Base-by-base conservation (phyloP, 2,797 vertebrate genomes). In the Fistularia commersonii region DNA sequence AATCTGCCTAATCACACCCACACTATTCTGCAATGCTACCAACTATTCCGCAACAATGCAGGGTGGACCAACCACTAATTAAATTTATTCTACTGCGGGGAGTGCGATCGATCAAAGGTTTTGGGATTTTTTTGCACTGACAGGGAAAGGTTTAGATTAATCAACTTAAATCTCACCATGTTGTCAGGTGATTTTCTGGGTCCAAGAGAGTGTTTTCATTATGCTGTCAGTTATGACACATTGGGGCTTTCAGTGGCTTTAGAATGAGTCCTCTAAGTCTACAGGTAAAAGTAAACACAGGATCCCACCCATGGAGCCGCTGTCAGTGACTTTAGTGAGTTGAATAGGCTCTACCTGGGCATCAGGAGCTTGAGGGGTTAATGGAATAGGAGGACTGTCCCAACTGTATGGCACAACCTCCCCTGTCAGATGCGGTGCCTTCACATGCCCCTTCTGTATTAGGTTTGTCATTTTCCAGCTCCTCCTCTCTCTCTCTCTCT, bases 301-400 rank as follows among this genome's bases (percentile, higher is more conserved):
- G 66, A 82, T 85, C 80, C 87, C 87, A 88, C 83, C 86, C 86
- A 87, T 84, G 81, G 77, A 79, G 83, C 80, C 77, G 77, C 61
- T 74, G 77, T 83, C 82, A 81, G 77, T 74, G 80, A 64, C 71
- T 69, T 77, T 75, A 77, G 55, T 88, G 82, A 83, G 83, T 80
- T 72, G 81, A 80, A 83, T 80, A 75, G 74, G 66, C 72, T 69
- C 72, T 83, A 84, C 77, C 79, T 83, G 76, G 40, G 53, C 54
- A 72, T 11, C 53, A 60, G 72, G 78, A 66, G 42, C 71, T 79
- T 50, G 42, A 69, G 46, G 84, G 83, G 85, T 84, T 89, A 88
- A 89, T 89, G 73, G 68, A 73, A 73, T 77, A 69, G 66, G 78
- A 81, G 80, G 76, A 60, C 9, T 54, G 67, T 15, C 72, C 61